Conservation (phyloP, 1,140 invertebrate genomes). For the Megathymus violae region DNA sequence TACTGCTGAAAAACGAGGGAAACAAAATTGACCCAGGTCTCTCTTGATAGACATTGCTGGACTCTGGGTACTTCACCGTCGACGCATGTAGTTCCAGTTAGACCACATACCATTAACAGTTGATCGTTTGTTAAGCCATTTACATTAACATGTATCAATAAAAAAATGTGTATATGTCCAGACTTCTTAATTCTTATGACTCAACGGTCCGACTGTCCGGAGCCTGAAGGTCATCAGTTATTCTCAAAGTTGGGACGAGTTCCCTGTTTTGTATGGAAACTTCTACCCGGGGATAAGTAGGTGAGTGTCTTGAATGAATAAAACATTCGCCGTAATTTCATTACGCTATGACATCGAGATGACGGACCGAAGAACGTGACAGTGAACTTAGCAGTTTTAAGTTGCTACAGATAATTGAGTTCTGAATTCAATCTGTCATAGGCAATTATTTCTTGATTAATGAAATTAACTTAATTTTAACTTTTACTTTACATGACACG, state of each 20-base stretch:
- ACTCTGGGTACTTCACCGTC: no score
- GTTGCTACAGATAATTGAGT: background rate
- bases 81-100: no score
- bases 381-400: background rate
- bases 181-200: background rate
- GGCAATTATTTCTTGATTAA: background rate
- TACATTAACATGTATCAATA: no score
- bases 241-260: constrained; percentile 41
- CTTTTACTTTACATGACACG: no score
- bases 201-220: constrained; percentile 7
- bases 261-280: constrained; percentile 42
- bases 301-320: constrained; percentile 41
- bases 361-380: constrained; percentile 19
- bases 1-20: no score
- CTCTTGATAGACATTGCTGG: no score
- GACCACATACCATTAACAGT: no score
- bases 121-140: no score
- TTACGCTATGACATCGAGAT: constrained; percentile 38
- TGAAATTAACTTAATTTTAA: no score
- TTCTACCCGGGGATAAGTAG: constrained; percentile 42
- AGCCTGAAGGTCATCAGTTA: constrained; percentile 37
- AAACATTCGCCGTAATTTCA: constrained; percentile 46
- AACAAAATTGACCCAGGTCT: no score
- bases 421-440: background rate
- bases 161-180: background rate